Base-by-base conservation (phyloP, 1,140 invertebrate species). In the Lineus longissimus region DNA sequence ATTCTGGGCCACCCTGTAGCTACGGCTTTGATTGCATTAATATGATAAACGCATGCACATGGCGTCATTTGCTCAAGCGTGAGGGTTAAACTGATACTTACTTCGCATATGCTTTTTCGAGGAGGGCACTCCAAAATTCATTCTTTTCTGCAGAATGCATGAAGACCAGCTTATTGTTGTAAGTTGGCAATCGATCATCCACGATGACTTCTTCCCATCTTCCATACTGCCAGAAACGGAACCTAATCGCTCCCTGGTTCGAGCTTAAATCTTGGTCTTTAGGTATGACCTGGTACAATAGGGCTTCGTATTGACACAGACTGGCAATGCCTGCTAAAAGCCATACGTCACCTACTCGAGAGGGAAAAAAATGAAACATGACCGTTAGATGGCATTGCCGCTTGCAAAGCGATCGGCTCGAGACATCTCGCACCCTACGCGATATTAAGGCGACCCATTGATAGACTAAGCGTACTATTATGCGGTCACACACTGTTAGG, bases 201-300 rank as follows among this genome's bases (percentile, higher is more conserved):
- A 91, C 84, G 1, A 89, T 76, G 0, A 91, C 83, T 72, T 91
- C 89, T 55, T 86, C 82, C 88, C 88, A 90, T 70, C 87, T 85
- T 4, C 88, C 88, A 75, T 88, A 89, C 70, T 87, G 86, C 87
- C 88, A 90, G 75, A 90, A 89, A 31, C 86, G 78, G 78, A 89
- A 89, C 70, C 87, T 88, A 78, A 56, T 84, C 81, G 62, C 64
- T 17, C 67, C 69, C 76, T 97, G 96, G 31, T 93, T 90, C 70
- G 93, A 90, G 29, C 90, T 88, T 78, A 98, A 98, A 71, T 87
- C 88, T 80, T 99, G 95, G 76, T 98, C 95, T 75, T 93, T 89
- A 0, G 94, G 94, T 30, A 98, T 94, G 59, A 98, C 92, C 84
- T 94, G 91, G 80, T 91, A 89, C 81, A 98, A 97, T 55, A 98